Evolutionary conservation across 2,113 vertebrate genomes (phyloP).

Genomic region (Xerus inauris): DNA sequence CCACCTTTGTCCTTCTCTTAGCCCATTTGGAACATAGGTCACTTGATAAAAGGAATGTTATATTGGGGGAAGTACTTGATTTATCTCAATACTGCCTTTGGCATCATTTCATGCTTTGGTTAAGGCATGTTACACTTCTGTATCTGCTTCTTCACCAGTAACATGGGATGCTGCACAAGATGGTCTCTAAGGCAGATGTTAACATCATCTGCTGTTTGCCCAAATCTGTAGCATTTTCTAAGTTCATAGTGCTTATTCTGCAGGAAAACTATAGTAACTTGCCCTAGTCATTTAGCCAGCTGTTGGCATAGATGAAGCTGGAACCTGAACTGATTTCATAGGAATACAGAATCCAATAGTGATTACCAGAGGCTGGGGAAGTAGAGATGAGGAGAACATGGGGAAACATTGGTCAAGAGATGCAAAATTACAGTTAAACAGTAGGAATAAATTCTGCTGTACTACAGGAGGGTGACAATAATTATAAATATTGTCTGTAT

Average conservation of each 20-base stretch:
- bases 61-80: background rate
- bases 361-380: background rate
- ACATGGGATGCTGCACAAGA: background rate
- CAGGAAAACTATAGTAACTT: no score
- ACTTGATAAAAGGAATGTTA: background rate
- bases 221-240: background rate
- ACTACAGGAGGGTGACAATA: accelerated
- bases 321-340: no score
- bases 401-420: background rate
- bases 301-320: background rate
- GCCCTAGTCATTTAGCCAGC: accelerated
- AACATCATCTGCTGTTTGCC: background rate
- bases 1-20: background rate
- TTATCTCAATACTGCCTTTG: background rate
- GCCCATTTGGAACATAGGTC: background rate
- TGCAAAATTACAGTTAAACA: background rate
- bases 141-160: background rate
- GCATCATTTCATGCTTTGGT: background rate
- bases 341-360: no score
- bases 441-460: background rate
- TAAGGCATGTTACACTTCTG: background rate
- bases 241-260: background rate
- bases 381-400: background rate
- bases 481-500: background rate
- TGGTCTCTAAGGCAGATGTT: background rate